A percentile compares a stretch with the other conserved stretches of the same genome.
Conservation (phyloP, 2,113 vertebrate genomes). For the Crotalus tigris region DNA sequence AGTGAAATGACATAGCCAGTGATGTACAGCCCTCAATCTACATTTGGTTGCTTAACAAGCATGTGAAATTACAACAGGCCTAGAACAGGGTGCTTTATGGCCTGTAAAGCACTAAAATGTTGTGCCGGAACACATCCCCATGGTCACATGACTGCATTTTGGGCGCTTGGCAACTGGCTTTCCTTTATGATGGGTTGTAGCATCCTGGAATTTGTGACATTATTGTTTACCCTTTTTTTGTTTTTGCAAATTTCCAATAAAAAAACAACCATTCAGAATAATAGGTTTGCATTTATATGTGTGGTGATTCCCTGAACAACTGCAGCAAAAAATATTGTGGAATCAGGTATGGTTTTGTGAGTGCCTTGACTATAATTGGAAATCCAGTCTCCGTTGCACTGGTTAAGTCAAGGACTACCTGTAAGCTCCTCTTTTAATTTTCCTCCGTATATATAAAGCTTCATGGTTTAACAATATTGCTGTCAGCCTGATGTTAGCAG, state of each 20-base stretch:
- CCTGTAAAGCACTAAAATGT: background rate
- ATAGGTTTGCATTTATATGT: no score
- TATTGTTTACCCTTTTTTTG: no score
- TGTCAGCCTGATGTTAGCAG: background rate
- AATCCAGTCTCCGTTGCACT: background rate
- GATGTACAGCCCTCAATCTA: background rate
- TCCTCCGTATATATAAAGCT: background rate
- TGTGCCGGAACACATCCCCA: background rate
- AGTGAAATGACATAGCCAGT: background rate
- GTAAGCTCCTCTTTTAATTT: background rate
- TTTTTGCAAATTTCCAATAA: no score
- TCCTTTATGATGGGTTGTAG: background rate
- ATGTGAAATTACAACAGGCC: background rate
- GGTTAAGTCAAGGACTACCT: background rate
- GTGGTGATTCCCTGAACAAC: no score
- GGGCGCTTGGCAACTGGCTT: background rate
- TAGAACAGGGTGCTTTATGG: background rate
- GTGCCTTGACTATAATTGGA: no score
- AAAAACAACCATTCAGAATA: no score
- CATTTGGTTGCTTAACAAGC: background rate
- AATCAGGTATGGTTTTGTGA: no score
- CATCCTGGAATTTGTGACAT: background rate
- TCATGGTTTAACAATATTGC: background rate
- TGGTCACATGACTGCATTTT: background rate
- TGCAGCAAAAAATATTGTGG: no score